Evolutionary conservation across 1,140 invertebrate genomes (phyloP).

Genomic region (Calosoma granatense): DNA sequence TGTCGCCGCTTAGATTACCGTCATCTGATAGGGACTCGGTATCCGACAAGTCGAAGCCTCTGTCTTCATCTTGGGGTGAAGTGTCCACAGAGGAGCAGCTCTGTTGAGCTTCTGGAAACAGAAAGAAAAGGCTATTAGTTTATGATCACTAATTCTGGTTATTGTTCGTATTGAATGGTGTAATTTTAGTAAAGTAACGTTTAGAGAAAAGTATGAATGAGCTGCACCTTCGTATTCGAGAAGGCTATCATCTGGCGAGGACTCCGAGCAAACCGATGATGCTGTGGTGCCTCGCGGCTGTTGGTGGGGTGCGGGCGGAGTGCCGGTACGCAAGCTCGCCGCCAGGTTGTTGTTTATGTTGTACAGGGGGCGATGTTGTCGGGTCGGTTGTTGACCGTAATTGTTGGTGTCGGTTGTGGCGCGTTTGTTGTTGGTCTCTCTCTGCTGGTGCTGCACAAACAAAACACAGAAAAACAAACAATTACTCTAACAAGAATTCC

Average conservation of each 20-base stretch:
- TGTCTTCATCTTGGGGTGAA: constrained; percentile 32
- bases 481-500: no score
- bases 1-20: constrained; percentile 23
- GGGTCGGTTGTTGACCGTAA: neutral
- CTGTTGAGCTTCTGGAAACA: constrained; percentile 26
- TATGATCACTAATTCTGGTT: neutral
- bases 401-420: neutral
- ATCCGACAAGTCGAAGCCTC: constrained; percentile 29
- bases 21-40: constrained; percentile 31
- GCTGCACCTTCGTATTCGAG: constrained; percentile 30
- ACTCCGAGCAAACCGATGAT: constrained; percentile 27
- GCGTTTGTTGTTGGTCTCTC: constrained; percentile 10
- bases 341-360: constrained; percentile 13
- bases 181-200: neutral
- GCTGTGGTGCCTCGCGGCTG: constrained; percentile 20
- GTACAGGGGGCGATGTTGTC: constrained; percentile 12
- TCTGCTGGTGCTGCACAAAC: neutral
- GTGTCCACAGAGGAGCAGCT: constrained; percentile 29
- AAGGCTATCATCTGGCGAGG: constrained; percentile 33
- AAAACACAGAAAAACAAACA: neutral
- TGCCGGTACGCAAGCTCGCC: constrained; percentile 1
- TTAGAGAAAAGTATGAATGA: neutral
- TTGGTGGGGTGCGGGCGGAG: constrained; percentile 12
- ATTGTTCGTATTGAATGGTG: neutral
- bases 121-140: constrained; percentile 11